Evolutionary conservation across 1,140 invertebrate genomes (phyloP), one percentile per base, ranked within the genome.

Genomic region (Mercenaria mercenaria): DNA sequence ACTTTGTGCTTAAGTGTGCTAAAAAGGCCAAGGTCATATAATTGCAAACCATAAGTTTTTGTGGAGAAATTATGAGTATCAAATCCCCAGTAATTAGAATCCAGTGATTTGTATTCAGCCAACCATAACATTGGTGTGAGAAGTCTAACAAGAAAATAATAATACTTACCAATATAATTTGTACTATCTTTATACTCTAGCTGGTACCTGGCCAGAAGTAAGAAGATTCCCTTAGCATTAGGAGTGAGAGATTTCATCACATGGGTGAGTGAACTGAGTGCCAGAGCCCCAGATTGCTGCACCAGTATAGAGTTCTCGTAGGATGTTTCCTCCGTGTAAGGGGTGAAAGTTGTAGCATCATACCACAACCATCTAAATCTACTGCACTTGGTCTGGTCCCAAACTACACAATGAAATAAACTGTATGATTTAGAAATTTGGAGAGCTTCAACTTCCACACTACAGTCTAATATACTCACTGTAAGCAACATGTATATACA

Each of bases 221-320:
- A 96, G 95, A 98, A 99, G 91, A 99, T 98, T 47, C 97, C 97
- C 94, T 98, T 98, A 0, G 98, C 98, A 95, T 99, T 99, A 15
- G 97, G 97, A 0, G 98, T 99, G 20, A 99, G 96, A 3, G 98
- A 99, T 79, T 97, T 97, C 96, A 98, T 99, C 8, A 99, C 98
- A 95, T 98, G 99, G 29, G 97, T 97, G 37, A 99, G 96, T 0
- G 98, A 99, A 6, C 98, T 98, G 1, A 99, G 96, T 23, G 98
- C 98, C 67, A 99, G 95, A 11, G 97, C 96, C 29, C 98, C 98
- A 37, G 97, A 97, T 90, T 98, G 97, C 94, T 98, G 97, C 1
- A 98, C 97, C 95, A 99, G 96, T 64, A 99, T 95, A 0, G 98
- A 98, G 95, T 97, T 98, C 96, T 99, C 98, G 92, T 97, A 99